Conservation (phyloP, 2,888 invertebrate species). For the Fissipunctia ypsillon region DNA sequence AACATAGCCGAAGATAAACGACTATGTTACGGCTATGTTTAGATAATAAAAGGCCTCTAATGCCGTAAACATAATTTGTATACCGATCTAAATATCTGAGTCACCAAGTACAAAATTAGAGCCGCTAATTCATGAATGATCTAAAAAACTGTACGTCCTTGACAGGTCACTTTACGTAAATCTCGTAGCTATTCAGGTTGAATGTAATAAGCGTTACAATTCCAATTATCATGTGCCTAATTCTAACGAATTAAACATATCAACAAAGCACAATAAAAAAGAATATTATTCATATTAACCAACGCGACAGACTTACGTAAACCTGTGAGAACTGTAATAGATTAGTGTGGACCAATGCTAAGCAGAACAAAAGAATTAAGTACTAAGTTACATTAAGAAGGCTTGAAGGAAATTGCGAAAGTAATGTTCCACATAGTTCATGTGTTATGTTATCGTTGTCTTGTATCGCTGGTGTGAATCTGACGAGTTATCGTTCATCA, state of each 20-base stretch:
- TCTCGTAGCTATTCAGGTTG: conserved; percentile 58
- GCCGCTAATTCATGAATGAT: conserved; percentile 17
- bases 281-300: conserved; percentile 61
- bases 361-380: conserved; percentile 70
- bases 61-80: conserved; percentile 31
- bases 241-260: conserved; percentile 62
- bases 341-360: conserved; percentile 64
- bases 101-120: conserved; percentile 28
- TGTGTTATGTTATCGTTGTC: conserved; percentile 42
- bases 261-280: conserved; percentile 64
- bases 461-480: conserved; percentile 38
- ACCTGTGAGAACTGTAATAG: conserved; percentile 68
- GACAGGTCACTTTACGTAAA: conserved; percentile 66
- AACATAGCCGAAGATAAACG: not conserved
- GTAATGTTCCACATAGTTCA: conserved; percentile 45
- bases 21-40: too few species aligned
- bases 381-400: conserved; percentile 44
- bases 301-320: conserved; percentile 66
- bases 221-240: conserved; percentile 55
- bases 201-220: conserved; percentile 52
- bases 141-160: conserved; percentile 57
- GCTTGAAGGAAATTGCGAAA: conserved; percentile 60
- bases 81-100: conserved; percentile 20
- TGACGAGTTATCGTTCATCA: conserved; percentile 55
- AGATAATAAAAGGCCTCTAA: conserved; percentile 19